Evolutionary conservation across 1,140 invertebrate species (phyloP).

Genomic region (Anastrepha obliqua): DNA sequence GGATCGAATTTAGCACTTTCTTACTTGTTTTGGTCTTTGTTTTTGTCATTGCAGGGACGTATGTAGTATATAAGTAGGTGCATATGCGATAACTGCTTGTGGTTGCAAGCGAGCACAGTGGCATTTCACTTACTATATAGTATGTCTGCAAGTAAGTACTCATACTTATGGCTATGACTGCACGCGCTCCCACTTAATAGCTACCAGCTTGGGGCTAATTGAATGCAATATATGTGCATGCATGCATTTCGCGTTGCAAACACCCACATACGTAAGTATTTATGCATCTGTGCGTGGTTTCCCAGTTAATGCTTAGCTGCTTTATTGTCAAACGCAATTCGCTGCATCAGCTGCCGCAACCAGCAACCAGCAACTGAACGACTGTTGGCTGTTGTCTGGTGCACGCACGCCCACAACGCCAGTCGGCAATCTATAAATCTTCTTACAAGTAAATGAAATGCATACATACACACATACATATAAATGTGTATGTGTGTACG

Average conservation of each 20-base stretch:
- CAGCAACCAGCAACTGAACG: not conserved
- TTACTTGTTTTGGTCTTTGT: too few species aligned
- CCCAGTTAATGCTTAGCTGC: not conserved
- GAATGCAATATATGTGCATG: not conserved
- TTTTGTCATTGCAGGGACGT: not conserved
- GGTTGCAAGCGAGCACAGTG: not conserved
- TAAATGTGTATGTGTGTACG: not conserved
- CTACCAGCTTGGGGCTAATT: not conserved
- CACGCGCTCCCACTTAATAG: not conserved
- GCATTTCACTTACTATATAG: not conserved
- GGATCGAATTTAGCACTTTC: too few species aligned
- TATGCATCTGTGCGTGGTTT: too few species aligned
- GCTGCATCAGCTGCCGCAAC: not conserved
- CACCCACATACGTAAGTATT: not conserved
- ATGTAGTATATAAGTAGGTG: too few species aligned
- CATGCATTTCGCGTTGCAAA: not conserved
- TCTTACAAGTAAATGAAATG: not conserved
- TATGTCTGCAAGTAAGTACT: too few species aligned
- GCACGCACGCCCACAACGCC: too few species aligned
- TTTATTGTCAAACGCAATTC: conserved; percentile 1
- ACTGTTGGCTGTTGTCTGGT: too few species aligned
- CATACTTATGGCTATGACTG: not conserved
- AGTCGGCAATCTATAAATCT: not conserved
- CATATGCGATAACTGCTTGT: not conserved
- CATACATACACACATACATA: not conserved